Percentiles rank a stretch among this genome's conserved stretches.
These are phyloP conservation scores for Kryphioiulus occultus DNA, from an alignment of 2,888 invertebrate species.

Conservation along the genomic window DNA sequence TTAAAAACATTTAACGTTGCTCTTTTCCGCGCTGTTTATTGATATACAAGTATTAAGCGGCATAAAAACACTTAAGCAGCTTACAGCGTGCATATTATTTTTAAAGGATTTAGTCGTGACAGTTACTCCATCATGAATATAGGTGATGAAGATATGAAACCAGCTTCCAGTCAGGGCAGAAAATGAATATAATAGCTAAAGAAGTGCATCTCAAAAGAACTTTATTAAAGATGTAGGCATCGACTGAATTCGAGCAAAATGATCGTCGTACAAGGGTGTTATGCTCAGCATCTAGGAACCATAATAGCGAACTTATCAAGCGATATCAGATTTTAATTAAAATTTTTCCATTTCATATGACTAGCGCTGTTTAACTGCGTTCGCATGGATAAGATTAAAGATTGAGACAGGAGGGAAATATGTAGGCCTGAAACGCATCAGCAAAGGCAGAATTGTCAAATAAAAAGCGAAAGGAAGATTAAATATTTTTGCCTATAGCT, in stretches of 20 bases:
- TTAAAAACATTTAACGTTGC: no score
- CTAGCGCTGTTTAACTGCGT: neutral
- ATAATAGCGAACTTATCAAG: constrained; percentile 27
- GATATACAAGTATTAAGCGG: neutral
- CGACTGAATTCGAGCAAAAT: neutral
- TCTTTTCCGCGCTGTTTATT: neutral
- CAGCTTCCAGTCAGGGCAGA: neutral
- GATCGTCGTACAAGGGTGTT: neutral
- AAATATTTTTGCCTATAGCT: constrained; percentile 13
- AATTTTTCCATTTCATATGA: constrained; percentile 29
- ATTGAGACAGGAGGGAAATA: neutral
- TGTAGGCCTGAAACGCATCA: neutral
- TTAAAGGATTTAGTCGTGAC: neutral
- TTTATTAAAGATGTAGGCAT: constrained; percentile 39
- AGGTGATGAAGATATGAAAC: neutral
- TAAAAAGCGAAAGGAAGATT: constrained; percentile 21
- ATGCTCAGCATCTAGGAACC: neutral
- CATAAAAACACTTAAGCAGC: neutral
- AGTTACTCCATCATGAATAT: neutral
- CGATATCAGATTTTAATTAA: constrained; percentile 40
- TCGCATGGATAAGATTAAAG: constrained; percentile 26
- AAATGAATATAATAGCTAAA: neutral
- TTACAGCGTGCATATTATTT: neutral
- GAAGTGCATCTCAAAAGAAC: constrained; percentile 1
- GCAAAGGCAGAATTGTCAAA: neutral